Base-by-base conservation (phyloP, 2,888 invertebrate genomes). In the Pachliopta kotzebuea region DNA sequence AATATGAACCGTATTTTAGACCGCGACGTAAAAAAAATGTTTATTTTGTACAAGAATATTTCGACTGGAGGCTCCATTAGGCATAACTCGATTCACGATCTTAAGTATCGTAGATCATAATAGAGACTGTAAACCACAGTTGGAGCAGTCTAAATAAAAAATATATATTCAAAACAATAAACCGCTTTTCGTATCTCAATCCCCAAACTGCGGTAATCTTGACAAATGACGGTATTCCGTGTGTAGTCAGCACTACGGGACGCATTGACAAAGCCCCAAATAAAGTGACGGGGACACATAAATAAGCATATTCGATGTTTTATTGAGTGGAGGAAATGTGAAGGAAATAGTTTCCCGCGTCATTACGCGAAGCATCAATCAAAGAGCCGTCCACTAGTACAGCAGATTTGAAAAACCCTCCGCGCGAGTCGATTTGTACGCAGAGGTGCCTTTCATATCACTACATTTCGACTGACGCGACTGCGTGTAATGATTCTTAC, bases 221-320 rank as follows among this genome's bases (percentile, higher is more conserved):
- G 90, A 90, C 88, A 90, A 90, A 90, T 89, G 84, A 87, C 84
- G 86, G 90, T 90, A 85, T 84, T 84, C 83, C 78, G 79, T 85
- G 85, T 83, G 81, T 85, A 84, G 83, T 84, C 84, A 81, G 82
- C 83, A 84, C 84, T 82, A 83, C 80, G 82, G 81, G 78, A 79
- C 80, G 79, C 84, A 87, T 83, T 85, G 88, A 90, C 90, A 88
- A 86, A 85, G 84, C 83, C 84, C 84, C 84, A 81, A 88, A 88
- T 89, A 90, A 88, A 89, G 80, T 83, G 86, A 84, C 82, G 81
- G 81, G 79, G 84, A 81, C 83, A 85, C 79, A 88, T 88, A 90
- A 88, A 89, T 90, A 88, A 86, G 87, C 88, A 88, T 87, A 87
- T 88, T 90, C 81, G 85, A 88, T 86, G 88, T 88, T 90, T 90